These are phyloP conservation scores for Chrysodeixis includens DNA, from an alignment of 2,888 invertebrate genomes.

Conservation along the genomic window DNA sequence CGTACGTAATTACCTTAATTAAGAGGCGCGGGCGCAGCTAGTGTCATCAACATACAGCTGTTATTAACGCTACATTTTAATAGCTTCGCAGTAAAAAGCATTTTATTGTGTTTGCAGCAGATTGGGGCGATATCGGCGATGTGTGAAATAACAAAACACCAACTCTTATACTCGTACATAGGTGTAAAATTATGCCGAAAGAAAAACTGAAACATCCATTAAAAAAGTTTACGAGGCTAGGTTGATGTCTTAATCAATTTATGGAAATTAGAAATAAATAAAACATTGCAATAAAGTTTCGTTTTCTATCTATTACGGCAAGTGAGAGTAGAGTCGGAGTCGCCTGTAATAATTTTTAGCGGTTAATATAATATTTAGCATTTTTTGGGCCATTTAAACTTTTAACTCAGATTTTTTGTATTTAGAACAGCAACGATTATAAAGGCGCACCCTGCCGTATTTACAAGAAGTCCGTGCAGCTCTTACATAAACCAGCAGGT, in stretches of 20 bases:
- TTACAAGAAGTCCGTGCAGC: background rate
- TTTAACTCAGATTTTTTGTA: too few species aligned
- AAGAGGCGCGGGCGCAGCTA: slow-evolving; percentile 58
- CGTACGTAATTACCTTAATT: slow-evolving; percentile 63
- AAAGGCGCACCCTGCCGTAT: too few species aligned
- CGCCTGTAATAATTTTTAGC: too few species aligned
- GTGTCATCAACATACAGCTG: slow-evolving; percentile 23
- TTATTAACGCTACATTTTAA: slow-evolving; percentile 42
- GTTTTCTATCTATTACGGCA: background rate
- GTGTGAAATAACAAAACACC: background rate
- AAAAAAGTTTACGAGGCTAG: background rate
- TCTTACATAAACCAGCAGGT: background rate
- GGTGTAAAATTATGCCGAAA: background rate
- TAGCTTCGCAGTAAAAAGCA: background rate
- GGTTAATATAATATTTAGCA: too few species aligned
- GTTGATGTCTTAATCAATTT: background rate
- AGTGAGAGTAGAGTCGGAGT: too few species aligned
- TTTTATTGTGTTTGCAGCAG: background rate
- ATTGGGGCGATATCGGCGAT: background rate
- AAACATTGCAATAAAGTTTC: background rate
- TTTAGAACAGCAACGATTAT: too few species aligned
- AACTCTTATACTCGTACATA: background rate
- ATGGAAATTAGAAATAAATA: background rate
- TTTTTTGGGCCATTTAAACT: too few species aligned
- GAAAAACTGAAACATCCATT: background rate